phyloP scores from a whole-genome alignment of 2,797 vertebrate species.

The Rousettus madagascariensis region DNA sequence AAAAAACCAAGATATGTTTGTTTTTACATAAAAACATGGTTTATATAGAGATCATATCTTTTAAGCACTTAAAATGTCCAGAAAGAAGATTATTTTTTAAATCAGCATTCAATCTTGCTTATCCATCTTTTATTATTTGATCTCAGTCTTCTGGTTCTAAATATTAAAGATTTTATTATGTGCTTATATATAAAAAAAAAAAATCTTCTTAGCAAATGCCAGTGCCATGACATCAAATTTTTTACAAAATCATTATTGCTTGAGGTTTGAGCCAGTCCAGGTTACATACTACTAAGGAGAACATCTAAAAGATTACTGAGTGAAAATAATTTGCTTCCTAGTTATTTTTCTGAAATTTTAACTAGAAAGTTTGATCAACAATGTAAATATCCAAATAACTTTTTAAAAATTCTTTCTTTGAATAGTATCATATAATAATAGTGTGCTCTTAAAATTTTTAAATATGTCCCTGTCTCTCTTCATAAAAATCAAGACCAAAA shows the following conservation, averaged over 20 bases:
- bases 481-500: constrained; percentile 18
- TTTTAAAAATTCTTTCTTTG: neutral
- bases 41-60: neutral
- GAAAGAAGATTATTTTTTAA: neutral
- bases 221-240: neutral
- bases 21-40: neutral
- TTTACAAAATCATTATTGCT: neutral
- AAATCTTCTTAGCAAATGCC: neutral
- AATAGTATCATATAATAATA: neutral
- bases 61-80: neutral
- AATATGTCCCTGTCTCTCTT: neutral
- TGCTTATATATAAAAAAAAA: neutral
- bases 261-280: neutral
- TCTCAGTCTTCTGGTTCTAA: neutral
- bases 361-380: neutral
- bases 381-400: neutral
- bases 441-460: constrained; percentile 2
- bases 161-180: neutral
- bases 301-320: neutral
- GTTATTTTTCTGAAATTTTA: neutral
- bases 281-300: neutral
- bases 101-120: neutral
- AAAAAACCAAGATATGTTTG: neutral
- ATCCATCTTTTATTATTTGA: neutral
- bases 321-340: neutral